phyloP scores from a whole-genome alignment of 2,113 vertebrate genomes.

The Paradisaea rubra region DNA sequence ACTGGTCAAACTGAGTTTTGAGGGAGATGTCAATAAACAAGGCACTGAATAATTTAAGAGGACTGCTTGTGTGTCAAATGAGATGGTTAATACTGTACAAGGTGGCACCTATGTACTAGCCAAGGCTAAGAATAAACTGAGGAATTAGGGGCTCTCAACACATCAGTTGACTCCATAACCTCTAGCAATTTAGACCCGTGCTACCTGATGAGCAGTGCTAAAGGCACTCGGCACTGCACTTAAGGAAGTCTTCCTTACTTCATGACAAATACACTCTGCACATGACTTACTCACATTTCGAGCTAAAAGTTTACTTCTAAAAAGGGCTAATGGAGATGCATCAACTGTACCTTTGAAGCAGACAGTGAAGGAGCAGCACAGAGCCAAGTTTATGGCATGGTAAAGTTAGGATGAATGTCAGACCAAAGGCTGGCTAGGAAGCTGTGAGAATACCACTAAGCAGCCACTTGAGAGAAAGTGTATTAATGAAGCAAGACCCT shows the following conservation, averaged over 20 bases:
- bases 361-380: not conserved
- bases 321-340: not conserved
- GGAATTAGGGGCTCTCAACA: not conserved
- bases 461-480: not conserved
- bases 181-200: not conserved
- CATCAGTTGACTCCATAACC: not conserved
- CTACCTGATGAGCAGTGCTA: not conserved
- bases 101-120: not conserved
- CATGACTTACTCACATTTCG: not conserved
- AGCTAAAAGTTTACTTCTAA: not conserved
- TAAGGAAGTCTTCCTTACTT: not conserved
- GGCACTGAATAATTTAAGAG: not conserved
- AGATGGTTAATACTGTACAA: not conserved
- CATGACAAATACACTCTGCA: not conserved
- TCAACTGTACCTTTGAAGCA: not conserved
- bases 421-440: not conserved
- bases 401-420: not conserved
- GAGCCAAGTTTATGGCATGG: not conserved
- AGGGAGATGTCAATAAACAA: not conserved
- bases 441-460: not conserved
- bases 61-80: not conserved
- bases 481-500: not conserved
- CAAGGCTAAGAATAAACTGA: not conserved
- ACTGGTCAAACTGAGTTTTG: not conserved
- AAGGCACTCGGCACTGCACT: not conserved